Percentiles rank a stretch among this genome's conserved stretches.
Conservation (phyloP, 92 coral and sea anemone genomes). For the Porites cylindrica region DNA sequence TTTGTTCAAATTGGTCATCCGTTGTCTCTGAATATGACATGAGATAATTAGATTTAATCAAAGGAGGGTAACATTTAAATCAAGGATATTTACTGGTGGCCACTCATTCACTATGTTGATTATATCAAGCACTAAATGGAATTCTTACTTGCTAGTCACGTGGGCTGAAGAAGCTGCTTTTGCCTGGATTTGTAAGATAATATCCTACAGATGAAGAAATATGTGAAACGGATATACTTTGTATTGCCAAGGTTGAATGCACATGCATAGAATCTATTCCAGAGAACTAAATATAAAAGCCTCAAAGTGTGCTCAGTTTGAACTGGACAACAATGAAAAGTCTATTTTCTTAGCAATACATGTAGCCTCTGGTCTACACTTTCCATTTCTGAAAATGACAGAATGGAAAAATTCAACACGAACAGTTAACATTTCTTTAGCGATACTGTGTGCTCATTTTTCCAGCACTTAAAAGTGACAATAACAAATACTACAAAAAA, state of each 20-base stretch:
- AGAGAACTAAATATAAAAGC: not conserved
- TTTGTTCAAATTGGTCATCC: no score
- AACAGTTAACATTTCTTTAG: no score
- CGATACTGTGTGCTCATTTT: no score
- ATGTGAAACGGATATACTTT: no score
- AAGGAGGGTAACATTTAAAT: not conserved
- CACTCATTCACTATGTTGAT: not conserved
- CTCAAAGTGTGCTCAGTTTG: not conserved
- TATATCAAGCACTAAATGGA: not conserved
- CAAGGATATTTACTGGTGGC: not conserved
- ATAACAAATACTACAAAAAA: no score
- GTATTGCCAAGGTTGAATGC: not conserved
- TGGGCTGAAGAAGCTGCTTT: slow-evolving; percentile 87
- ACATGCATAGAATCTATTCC: not conserved
- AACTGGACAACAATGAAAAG: not conserved
- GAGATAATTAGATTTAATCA: no score
- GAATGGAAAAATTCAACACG: no score
- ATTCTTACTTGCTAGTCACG: slow-evolving; percentile 81
- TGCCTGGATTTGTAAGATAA: slow-evolving; percentile 89
- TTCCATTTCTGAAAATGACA: no score
- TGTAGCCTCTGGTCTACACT: no score
- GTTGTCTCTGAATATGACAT: no score
- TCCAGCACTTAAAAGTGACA: no score
- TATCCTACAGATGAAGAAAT: slow-evolving; percentile 66
- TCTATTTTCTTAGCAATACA: no score